phyloP scores from a whole-genome alignment of 1,140 invertebrate genomes.

The Monomorium pharaonis region DNA sequence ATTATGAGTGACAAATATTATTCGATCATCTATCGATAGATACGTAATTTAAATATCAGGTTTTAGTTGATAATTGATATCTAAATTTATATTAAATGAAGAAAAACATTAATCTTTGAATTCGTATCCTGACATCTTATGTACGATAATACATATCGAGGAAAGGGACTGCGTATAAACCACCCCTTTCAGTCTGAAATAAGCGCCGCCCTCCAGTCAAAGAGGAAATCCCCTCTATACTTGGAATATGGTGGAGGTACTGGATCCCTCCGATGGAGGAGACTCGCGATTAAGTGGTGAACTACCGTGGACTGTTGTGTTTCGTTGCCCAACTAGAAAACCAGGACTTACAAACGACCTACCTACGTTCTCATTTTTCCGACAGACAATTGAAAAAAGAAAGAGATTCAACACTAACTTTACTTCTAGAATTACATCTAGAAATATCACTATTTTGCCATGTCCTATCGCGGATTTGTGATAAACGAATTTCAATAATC shows the following conservation, averaged over 20 bases:
- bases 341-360: constrained; percentile 25
- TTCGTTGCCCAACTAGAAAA: constrained; percentile 54
- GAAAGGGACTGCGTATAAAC: constrained; percentile 58
- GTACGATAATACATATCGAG: constrained; percentile 34
- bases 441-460: neutral
- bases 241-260: constrained; percentile 61
- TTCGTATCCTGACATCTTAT: constrained; percentile 19
- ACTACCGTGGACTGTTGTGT: constrained; percentile 33
- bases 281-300: constrained; percentile 59
- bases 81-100: neutral
- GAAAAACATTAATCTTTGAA: neutral
- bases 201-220: constrained; percentile 65
- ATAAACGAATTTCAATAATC: neutral
- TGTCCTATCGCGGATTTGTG: neutral
- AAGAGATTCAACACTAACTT: neutral
- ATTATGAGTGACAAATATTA: constrained; percentile 65
- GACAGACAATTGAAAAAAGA: neutral
- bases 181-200: constrained; percentile 46
- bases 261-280: constrained; percentile 48
- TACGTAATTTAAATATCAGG: constrained; percentile 64
- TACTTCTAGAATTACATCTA: neutral
- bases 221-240: constrained; percentile 62
- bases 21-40: constrained; percentile 52
- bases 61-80: constrained; percentile 63
- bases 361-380: neutral